phyloP scores from a whole-genome alignment of 2,888 invertebrate species.

The Plebejus argus region DNA sequence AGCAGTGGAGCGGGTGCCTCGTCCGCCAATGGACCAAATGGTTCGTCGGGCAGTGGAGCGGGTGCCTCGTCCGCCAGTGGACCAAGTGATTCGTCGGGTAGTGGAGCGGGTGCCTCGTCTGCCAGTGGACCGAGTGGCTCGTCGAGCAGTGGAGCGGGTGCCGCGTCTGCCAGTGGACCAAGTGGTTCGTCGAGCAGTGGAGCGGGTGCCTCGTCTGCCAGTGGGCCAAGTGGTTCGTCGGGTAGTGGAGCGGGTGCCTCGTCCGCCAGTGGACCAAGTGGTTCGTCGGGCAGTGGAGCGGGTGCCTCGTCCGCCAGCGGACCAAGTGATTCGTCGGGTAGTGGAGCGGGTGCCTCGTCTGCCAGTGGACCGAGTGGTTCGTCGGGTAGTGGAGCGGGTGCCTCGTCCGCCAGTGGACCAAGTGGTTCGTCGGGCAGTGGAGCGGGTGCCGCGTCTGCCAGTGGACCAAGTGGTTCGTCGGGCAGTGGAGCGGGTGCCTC shows the following conservation, averaged over 20 bases:
- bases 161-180: too few relatives aligned
- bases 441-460: too few relatives aligned
- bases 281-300: not conserved
- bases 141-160: not conserved
- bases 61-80: too few relatives aligned
- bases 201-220: slow-evolving; percentile 24
- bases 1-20: too few relatives aligned
- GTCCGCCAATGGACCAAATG: too few relatives aligned
- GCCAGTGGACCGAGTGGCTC: not conserved
- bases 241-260: not conserved
- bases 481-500: too few relatives aligned
- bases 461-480: too few relatives aligned
- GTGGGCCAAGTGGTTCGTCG: not conserved
- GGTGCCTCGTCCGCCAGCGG: not conserved
- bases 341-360: not conserved
- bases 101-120: not conserved
- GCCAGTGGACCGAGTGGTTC: not conserved
- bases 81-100: not conserved
- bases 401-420: not conserved
- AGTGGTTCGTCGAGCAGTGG: not conserved
- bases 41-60: too few relatives aligned
- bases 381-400: not conserved
- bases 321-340: slow-evolving; percentile 11
- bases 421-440: too few relatives aligned
- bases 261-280: not conserved